phyloP scores from a whole-genome alignment of 2,113 vertebrate species.

The Motacilla alba region DNA sequence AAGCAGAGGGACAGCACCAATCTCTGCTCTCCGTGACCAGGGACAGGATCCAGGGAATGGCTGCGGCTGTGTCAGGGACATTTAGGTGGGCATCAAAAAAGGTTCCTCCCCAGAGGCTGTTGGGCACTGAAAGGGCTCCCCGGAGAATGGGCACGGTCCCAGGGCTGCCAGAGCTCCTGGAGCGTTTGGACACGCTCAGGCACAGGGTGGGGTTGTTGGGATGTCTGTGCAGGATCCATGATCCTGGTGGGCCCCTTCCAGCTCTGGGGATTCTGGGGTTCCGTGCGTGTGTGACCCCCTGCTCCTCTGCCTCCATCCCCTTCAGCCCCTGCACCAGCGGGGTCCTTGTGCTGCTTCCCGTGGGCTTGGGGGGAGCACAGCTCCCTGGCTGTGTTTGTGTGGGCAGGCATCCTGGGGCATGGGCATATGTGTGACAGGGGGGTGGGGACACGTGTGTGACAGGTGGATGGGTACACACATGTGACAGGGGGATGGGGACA shows the following conservation, averaged over 20 bases:
- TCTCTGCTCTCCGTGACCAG: too few species aligned
- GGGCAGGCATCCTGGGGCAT: accelerated
- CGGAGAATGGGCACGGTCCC: accelerated
- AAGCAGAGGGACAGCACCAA: background rate
- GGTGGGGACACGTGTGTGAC: background rate
- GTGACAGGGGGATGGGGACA: background rate
- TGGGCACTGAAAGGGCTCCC: background rate
- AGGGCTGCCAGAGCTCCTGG: background rate
- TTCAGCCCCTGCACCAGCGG: accelerated
- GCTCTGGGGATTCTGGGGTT: background rate
- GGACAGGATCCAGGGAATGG: background rate
- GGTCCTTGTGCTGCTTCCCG: background rate
- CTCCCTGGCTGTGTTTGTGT: background rate
- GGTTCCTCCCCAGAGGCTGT: background rate
- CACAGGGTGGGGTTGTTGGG: background rate
- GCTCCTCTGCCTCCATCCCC: background rate
- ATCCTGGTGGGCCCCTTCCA: background rate
- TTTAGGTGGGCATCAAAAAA: accelerated
- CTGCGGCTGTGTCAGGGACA: background rate
- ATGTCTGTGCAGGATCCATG: background rate
- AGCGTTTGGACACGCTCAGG: accelerated
- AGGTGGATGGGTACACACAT: background rate
- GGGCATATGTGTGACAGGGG: background rate
- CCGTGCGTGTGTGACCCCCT: accelerated
- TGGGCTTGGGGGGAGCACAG: too few species aligned